phyloP scores from a whole-genome alignment of 2,797 vertebrate species.

The Lithobates sylvaticus region DNA sequence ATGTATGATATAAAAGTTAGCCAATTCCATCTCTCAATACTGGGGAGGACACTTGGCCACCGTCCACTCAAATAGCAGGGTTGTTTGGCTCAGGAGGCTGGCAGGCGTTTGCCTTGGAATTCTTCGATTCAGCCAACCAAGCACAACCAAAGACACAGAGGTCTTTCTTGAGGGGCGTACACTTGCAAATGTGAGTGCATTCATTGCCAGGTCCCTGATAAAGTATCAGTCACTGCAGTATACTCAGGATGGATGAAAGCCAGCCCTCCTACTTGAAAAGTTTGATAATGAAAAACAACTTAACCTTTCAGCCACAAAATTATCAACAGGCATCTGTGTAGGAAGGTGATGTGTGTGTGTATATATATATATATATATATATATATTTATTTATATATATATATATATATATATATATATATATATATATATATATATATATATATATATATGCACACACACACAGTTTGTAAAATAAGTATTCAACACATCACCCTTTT shows the following conservation, averaged over 20 bases:
- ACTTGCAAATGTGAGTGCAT: conserved; percentile 40
- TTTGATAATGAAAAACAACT: conserved; percentile 55
- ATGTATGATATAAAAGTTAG: conserved; percentile 29
- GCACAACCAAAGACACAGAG: conserved; percentile 56
- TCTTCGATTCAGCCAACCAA: conserved; percentile 43
- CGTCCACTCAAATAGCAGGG: conserved; percentile 44
- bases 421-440: no score
- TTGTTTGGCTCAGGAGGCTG: conserved; percentile 49
- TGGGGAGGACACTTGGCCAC: conserved; percentile 49
- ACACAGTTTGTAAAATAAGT: no score
- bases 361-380: no score
- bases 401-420: no score
- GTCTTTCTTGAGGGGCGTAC: conserved; percentile 54
- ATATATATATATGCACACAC: no score
- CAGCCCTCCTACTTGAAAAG: conserved; percentile 40
- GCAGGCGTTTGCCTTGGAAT: conserved; percentile 54
- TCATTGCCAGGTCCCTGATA: conserved; percentile 58
- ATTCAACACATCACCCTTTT: no score
- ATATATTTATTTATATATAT: no score
- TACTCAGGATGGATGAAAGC: conserved; percentile 44
- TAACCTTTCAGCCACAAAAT: conserved; percentile 31
- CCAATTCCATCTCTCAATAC: conserved; percentile 23
- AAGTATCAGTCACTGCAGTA: conserved; percentile 49
- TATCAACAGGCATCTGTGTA: not conserved
- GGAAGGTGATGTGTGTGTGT: not conserved